A percentile compares a stretch with the other conserved stretches of the same genome.
These are phyloP conservation scores for Schrankia costaestrigalis DNA, from an alignment of 2,888 invertebrate species.

Conservation along the genomic window DNA sequence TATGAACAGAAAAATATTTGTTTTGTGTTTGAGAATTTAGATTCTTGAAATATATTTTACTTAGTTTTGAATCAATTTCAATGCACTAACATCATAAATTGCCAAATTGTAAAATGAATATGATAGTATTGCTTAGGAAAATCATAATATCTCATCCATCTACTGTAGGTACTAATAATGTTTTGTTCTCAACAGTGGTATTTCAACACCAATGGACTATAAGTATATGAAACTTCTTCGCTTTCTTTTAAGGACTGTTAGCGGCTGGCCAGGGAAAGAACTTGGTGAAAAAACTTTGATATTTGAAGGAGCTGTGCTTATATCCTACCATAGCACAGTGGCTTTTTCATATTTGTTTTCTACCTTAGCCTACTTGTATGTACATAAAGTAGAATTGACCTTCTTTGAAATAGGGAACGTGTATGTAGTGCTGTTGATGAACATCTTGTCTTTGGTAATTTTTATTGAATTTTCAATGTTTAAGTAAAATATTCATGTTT, in stretches of 20 bases:
- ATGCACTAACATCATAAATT: too few relatives aligned
- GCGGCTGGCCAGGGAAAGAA: slow-evolving; percentile 31
- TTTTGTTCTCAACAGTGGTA: slow-evolving; percentile 16
- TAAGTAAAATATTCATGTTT: too few relatives aligned
- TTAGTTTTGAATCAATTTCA: too few relatives aligned
- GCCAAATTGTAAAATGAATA: too few relatives aligned
- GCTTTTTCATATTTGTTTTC: slow-evolving; percentile 17
- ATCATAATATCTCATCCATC: too few relatives aligned
- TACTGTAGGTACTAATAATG: too few relatives aligned
- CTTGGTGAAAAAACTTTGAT: slow-evolving; percentile 21
- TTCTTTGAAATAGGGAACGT: slow-evolving; percentile 29
- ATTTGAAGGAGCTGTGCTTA: slow-evolving; percentile 19
- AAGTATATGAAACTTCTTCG: slow-evolving; percentile 26
- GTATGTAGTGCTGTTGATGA: slow-evolving; percentile 28
- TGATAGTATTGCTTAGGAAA: too few relatives aligned
- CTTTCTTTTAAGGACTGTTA: slow-evolving; percentile 23
- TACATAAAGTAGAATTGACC: slow-evolving; percentile 10
- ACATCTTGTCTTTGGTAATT: slow-evolving; percentile 17
- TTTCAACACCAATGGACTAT: slow-evolving; percentile 22
- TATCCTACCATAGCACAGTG: slow-evolving; percentile 24
- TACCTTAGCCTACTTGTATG: slow-evolving; percentile 19
- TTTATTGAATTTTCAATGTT: too few relatives aligned
- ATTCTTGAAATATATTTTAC: too few relatives aligned
- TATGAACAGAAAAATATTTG: too few relatives aligned
- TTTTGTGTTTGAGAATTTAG: too few relatives aligned